A percentile compares a stretch with the other conserved stretches of the same genome.
These are phyloP conservation scores for Oryzias curvinotus DNA, from an alignment of 2,113 vertebrate genomes.

Conservation along the genomic window DNA sequence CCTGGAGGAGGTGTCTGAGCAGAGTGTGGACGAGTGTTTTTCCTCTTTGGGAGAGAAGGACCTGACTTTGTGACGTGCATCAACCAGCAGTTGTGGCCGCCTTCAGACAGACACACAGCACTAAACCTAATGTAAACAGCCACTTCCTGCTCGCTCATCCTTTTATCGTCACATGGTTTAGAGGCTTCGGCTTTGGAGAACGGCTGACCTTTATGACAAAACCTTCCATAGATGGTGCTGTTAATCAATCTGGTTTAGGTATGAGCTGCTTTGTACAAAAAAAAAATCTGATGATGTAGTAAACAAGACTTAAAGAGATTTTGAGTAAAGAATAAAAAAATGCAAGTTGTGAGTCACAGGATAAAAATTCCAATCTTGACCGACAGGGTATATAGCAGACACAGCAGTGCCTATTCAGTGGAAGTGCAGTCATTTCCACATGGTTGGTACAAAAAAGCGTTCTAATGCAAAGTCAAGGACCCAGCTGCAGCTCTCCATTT, in stretches of 20 bases:
- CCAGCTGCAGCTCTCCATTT: slow-evolving; percentile 12
- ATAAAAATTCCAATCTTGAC: not conserved
- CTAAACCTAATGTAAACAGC: slow-evolving; percentile 19
- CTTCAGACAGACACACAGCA: slow-evolving; percentile 9
- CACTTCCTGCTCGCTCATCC: slow-evolving; percentile 18
- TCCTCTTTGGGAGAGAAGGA: slow-evolving; percentile 84
- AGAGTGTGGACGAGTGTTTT: slow-evolving; percentile 83
- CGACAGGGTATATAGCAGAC: slow-evolving; percentile 1
- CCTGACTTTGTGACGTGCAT: slow-evolving; percentile 76
- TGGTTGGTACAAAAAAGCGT: not conserved
- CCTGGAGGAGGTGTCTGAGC: slow-evolving; percentile 83
- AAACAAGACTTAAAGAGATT: not conserved
- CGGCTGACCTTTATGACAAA: not conserved
- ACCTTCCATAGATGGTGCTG: not conserved
- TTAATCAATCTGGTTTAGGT: not conserved
- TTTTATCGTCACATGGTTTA: not conserved
- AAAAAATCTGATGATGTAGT: not conserved
- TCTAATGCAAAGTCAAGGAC: slow-evolving; percentile 15
- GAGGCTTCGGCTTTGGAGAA: not conserved
- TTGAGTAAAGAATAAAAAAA: not conserved
- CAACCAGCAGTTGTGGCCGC: slow-evolving; percentile 11
- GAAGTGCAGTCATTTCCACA: slow-evolving; percentile 5
- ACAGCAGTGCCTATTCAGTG: not conserved
- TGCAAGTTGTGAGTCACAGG: slow-evolving; percentile 5
- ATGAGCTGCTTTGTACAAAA: not conserved